These are phyloP conservation scores for Melipona bicolor DNA, from an alignment of 2,888 invertebrate genomes.

Conservation along the genomic window DNA sequence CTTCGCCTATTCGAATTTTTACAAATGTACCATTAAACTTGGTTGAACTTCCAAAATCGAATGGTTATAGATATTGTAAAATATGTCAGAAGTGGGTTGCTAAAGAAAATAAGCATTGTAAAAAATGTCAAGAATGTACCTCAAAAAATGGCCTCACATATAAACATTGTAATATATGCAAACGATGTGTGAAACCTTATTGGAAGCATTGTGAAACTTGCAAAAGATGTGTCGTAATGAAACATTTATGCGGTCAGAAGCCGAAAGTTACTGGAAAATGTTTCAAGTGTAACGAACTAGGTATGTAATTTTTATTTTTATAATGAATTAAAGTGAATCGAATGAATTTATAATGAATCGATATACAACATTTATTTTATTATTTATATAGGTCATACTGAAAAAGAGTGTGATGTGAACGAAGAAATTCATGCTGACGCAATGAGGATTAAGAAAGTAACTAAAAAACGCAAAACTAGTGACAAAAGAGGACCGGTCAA, in stretches of 20 bases:
- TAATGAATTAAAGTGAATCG: background rate
- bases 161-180: constrained; percentile 88
- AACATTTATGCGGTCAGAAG: constrained; percentile 85
- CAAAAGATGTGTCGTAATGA: constrained; percentile 86
- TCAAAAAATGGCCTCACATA: constrained; percentile 91
- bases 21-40: constrained; percentile 89
- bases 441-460: constrained; percentile 39
- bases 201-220: constrained; percentile 92
- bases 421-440: background rate
- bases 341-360: too few relatives aligned
- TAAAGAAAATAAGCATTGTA: constrained; percentile 90
- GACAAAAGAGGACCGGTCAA: background rate
- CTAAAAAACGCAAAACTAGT: constrained; percentile 51
- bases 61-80: constrained; percentile 90
- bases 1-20: constrained; percentile 94
- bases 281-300: constrained; percentile 75
- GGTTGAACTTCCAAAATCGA: constrained; percentile 86
- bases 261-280: constrained; percentile 76
- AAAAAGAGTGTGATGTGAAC: constrained; percentile 69
- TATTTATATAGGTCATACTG: constrained; percentile 73
- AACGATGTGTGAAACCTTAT: constrained; percentile 93
- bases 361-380: constrained; percentile 1
- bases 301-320: constrained; percentile 49
- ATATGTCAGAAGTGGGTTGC: constrained; percentile 90
- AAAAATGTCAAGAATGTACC: constrained; percentile 89